Conservation (phyloP, 1,140 invertebrate genomes). For the Mizuhopecten yessoensis region DNA sequence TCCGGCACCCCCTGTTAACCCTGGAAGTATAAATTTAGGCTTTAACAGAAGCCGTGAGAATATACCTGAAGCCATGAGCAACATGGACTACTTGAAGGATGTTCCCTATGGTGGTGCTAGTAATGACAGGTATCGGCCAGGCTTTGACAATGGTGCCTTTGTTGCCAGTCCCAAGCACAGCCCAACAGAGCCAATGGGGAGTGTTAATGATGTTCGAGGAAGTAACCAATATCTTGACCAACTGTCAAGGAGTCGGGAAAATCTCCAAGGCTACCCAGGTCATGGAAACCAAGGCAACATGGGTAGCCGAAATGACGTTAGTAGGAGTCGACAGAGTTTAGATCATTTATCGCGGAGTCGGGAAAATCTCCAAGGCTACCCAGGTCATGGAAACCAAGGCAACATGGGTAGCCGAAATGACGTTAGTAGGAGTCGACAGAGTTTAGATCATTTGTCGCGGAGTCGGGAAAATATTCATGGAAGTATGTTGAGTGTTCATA, state of each 20-base stretch:
- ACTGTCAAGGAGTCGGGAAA: conserved; percentile 38
- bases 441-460: neutral
- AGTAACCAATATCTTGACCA: neutral
- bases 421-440: conserved; percentile 1
- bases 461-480: conserved; percentile 31
- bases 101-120: conserved; percentile 47
- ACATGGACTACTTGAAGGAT: conserved; percentile 51
- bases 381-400: neutral
- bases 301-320: conserved; percentile 48
- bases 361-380: conserved; percentile 36
- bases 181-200: conserved; percentile 44
- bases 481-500: neutral
- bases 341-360: conserved; percentile 36
- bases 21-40: conserved; percentile 40
- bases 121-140: conserved; percentile 43
- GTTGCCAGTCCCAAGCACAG: conserved; percentile 45
- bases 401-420: conserved; percentile 46
- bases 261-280: neutral
- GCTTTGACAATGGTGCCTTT: conserved; percentile 13
- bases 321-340: neutral
- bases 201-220: conserved; percentile 1
- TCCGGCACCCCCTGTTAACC: neutral
- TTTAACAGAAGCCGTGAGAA: conserved; percentile 1
- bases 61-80: conserved; percentile 45
- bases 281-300: neutral